These are phyloP conservation scores for Menura novaehollandiae DNA, from an alignment of 2,113 vertebrate genomes.

Conservation along the genomic window DNA sequence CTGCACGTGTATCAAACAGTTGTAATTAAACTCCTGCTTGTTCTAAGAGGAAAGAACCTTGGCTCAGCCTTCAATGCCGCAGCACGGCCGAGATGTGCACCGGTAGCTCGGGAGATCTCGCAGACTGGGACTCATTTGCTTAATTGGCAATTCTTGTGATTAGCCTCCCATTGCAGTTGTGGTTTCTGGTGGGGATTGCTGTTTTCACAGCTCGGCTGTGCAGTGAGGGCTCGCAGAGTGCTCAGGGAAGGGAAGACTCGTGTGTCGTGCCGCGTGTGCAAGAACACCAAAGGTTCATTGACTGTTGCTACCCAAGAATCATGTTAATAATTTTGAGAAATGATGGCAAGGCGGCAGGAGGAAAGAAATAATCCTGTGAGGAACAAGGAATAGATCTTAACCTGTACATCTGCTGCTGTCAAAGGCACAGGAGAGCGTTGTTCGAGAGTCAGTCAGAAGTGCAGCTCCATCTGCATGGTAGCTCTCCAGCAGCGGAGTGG, in stretches of 20 bases:
- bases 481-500: background rate
- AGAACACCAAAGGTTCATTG: background rate
- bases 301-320: background rate
- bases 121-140: background rate
- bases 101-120: background rate
- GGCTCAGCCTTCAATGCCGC: background rate
- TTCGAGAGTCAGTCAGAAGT: background rate
- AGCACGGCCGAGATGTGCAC: background rate
- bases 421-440: background rate
- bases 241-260: background rate
- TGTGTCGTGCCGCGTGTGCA: background rate
- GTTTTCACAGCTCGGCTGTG: background rate
- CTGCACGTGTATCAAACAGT: background rate
- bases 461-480: background rate
- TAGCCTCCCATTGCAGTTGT: background rate
- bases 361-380: background rate
- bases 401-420: background rate
- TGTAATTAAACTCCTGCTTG: background rate
- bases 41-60: background rate
- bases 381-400: background rate
- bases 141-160: background rate
- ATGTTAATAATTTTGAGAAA: background rate
- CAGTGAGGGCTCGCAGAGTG: background rate
- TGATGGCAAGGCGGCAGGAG: background rate
- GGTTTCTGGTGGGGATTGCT: background rate